Conservation (phyloP, 2,113 vertebrate genomes). For the Furnarius figulus region DNA sequence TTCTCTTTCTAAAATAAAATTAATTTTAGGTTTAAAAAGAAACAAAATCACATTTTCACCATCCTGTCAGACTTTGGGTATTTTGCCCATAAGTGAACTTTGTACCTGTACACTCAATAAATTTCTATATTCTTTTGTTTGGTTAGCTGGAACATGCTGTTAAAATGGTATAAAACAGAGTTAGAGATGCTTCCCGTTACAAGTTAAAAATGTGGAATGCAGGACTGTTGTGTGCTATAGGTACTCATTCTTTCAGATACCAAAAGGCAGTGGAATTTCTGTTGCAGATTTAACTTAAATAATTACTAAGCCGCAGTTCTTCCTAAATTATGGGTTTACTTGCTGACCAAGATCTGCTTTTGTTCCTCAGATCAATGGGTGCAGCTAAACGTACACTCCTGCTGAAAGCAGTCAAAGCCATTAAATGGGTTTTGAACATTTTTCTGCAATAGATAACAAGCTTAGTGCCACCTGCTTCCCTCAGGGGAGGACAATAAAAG, state of each 20-base stretch:
- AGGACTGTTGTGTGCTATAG: background rate
- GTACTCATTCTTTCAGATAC: background rate
- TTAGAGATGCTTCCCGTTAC: background rate
- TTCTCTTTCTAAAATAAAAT: background rate
- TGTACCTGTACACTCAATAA: background rate
- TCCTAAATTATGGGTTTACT: background rate
- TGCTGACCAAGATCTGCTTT: background rate
- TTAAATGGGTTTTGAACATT: background rate
- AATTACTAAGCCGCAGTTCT: background rate
- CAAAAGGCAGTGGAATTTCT: background rate
- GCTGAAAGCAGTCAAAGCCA: background rate
- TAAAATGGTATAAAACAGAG: background rate
- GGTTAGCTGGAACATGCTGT: background rate
- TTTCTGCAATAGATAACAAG: background rate
- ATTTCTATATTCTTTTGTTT: background rate
- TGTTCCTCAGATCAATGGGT: background rate
- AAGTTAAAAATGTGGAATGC: background rate
- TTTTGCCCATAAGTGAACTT: background rate
- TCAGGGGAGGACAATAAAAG: background rate
- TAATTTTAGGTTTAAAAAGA: background rate
- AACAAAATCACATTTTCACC: background rate
- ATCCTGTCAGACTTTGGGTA: background rate
- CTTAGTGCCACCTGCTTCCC: background rate
- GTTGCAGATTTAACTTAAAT: background rate
- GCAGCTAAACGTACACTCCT: background rate